Percentiles rank a stretch among this genome's conserved stretches.
phyloP scores from a whole-genome alignment of 23 tunicate species.

The Phallusia fumigata region DNA sequence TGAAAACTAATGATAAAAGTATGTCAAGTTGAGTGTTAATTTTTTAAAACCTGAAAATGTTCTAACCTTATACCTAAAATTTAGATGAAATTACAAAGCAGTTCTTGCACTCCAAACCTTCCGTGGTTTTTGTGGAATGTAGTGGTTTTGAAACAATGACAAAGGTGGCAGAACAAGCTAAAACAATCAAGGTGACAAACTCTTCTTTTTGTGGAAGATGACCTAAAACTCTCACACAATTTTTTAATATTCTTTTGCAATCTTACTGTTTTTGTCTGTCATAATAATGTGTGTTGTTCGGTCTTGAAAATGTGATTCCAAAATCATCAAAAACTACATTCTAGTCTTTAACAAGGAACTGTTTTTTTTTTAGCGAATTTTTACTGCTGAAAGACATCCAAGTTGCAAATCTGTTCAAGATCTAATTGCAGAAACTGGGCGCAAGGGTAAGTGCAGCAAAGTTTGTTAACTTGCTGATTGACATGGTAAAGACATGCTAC shows the following conservation, averaged over 20 bases:
- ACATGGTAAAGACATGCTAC: too few relatives aligned
- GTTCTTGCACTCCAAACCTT: constrained; percentile 31
- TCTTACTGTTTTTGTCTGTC: neutral
- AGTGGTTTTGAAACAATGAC: constrained; percentile 12
- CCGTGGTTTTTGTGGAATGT: constrained; percentile 32
- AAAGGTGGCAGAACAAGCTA: constrained; percentile 21
- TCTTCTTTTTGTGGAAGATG: neutral
- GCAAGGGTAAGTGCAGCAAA: constrained; percentile 19
- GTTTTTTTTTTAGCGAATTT: constrained; percentile 42
- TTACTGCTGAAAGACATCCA: constrained; percentile 16
- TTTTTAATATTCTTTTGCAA: neutral
- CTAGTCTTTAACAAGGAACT: too few relatives aligned
- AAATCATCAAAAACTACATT: too few relatives aligned
- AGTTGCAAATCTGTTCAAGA: constrained; percentile 11
- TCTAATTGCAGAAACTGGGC: constrained; percentile 23
- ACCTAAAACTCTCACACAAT: neutral
- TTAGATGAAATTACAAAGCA: constrained; percentile 52
- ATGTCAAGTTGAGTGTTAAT: too few relatives aligned
- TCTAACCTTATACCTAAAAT: neutral
- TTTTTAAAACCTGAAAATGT: neutral
- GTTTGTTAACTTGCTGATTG: neutral
- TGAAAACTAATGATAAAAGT: too few relatives aligned
- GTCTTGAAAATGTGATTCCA: neutral
- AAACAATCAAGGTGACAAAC: constrained; percentile 24
- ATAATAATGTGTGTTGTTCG: neutral